Evolutionary conservation across 2,797 vertebrate genomes (phyloP), one percentile per base, ranked within the genome.

Genomic region (Myotis findleyi): DNA sequence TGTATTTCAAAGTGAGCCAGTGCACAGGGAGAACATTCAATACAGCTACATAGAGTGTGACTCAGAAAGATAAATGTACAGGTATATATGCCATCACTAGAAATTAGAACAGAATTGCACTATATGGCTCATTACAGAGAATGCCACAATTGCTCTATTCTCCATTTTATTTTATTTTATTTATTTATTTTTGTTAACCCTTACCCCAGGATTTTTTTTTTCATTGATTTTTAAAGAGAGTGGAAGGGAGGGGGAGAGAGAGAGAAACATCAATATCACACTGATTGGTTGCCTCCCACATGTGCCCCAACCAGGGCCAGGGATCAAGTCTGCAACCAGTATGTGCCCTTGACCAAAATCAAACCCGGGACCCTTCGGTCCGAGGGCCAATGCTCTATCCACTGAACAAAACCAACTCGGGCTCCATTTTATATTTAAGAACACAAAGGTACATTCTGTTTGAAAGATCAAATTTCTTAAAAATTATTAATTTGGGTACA

Each of bases 401-500:
- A 62, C 27, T 14, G 12, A 62, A 14, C 59, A 30, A 62, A 62
- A 62, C 25, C 59, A 62, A 30, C 27, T 14, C 12, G 1, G 59
- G 59, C 20, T 49, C 79, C 59, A 36, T 76, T 92, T 87, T 72
- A 57, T 33, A 95, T 25, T 88, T 87, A 93, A 82, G 47, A 89
- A 91, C 13, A 84, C 41, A 82, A 2, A 92, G 44, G 18, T 30
- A 75, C 7, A 47, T 20, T 53, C 18, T 72, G 2, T 36, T 92
- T 66, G 57, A 1, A 87, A 62, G 62, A 82, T 47, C 38, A 53
- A 89, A 86, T 59, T 72, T 80, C 69, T 59, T 89, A 87, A 85
- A 53, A 87, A 66, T 93, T 30, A 59, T 57, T 62, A 85, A 71
- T 21, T 23, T 86, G 33, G 30, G 4, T 16, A 51, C 38, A 81